phyloP scores from a whole-genome alignment of 2,888 invertebrate genomes.

The Parnassius smintheus region DNA sequence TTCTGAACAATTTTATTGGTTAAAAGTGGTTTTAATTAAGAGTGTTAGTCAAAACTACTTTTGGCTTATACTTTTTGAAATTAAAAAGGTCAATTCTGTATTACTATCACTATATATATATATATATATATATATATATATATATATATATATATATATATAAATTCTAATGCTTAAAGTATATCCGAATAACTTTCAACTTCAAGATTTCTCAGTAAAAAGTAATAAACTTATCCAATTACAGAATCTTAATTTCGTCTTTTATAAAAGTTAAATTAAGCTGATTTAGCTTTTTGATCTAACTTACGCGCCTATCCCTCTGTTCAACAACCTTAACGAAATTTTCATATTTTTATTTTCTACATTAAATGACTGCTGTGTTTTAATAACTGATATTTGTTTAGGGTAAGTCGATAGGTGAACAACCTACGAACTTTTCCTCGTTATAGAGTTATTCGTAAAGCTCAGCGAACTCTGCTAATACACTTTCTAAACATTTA shows the following conservation, averaged over 20 bases:
- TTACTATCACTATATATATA: too few species aligned
- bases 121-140: too few species aligned
- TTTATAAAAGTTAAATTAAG: not conserved
- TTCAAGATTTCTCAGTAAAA: not conserved
- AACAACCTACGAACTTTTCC: slow-evolving; percentile 15
- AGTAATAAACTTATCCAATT: not conserved
- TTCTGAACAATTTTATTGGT: too few species aligned
- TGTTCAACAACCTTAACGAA: slow-evolving; percentile 10
- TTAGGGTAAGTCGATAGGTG: slow-evolving; percentile 8
- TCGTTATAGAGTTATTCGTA: slow-evolving; percentile 4
- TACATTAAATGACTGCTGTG: slow-evolving; percentile 4
- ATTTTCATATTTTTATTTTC: slow-evolving; percentile 13
- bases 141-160: too few species aligned
- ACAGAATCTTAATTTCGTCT: not conserved
- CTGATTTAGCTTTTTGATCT: not conserved
- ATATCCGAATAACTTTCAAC: too few species aligned
- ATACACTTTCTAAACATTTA: slow-evolving; percentile 13
- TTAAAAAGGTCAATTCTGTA: too few species aligned
- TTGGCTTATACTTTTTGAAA: too few species aligned
- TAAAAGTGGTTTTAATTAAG: too few species aligned
- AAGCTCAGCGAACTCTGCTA: slow-evolving; percentile 7
- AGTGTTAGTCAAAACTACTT: too few species aligned
- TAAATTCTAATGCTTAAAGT: too few species aligned
- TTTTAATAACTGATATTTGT: slow-evolving; percentile 15
- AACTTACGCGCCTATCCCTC: not conserved